Evolutionary conservation across 1,140 invertebrate species (phyloP), one percentile per base, ranked within the genome.

Genomic region (Cotesia glomerata): DNA sequence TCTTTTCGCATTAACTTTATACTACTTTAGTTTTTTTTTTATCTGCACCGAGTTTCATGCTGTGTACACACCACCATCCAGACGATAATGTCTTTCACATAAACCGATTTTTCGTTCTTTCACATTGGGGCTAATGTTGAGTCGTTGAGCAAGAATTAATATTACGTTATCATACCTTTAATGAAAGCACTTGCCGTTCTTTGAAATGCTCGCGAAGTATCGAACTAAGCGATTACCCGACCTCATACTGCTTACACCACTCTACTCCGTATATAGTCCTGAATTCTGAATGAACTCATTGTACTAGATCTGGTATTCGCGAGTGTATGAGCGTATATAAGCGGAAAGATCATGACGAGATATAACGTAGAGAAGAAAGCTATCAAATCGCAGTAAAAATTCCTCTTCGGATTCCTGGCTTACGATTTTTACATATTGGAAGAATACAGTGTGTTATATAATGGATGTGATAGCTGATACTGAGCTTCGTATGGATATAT

Each of bases 101-200:
- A 64, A 75, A 72, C 66, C 63, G 61, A 75, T 72, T 72, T 58
- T 26, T 5, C 35, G 63, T 35, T 26, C 61, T 64, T 66, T 69
- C 35, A 59, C 64, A 54, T 36, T 54, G 13, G 7, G 14, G 49
- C 16, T 72, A 72, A 69, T 70, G 69, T 54, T 56, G 56, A 67
- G 13, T 69, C 66, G 61, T 65, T 65, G 26, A 61, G 36, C 59
- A 65, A 72, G 70, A 75, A 75, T 75, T 75, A 75, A 75, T 75
- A 75, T 72, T 69, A 75, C 51, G 65, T 72, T 75, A 75, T 72
- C 70, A 63, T 67, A n/a, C 58, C 14, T 34, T 9, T 75, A 75
- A 75, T 75, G 70, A 72, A 59, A 58, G 51, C 59, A 69, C 70
- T 72, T 72, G 49, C 36, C 65, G 69, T 75, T 75, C 69, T 69